Conservation (phyloP, 2,797 vertebrate species). For the Microctenopoma steveboyesi region DNA sequence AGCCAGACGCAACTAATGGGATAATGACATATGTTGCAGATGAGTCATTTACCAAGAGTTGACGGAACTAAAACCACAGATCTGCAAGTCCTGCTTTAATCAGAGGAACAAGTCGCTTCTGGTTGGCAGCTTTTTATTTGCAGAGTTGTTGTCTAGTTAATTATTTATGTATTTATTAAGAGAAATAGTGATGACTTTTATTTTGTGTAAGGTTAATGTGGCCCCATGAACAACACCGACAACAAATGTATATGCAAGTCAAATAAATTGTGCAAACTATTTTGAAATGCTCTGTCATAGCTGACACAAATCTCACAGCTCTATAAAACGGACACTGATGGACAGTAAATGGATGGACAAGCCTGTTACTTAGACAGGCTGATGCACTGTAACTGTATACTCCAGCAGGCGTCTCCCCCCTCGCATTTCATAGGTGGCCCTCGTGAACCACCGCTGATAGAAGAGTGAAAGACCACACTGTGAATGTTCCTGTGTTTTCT, state of each 20-base stretch:
- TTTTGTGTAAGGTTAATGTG: neutral
- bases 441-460: conserved; percentile 5
- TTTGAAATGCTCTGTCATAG: too few species aligned
- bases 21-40: conserved; percentile 50
- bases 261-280: too few species aligned
- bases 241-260: too few species aligned
- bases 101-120: conserved; percentile 35
- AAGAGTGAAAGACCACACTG: conserved; percentile 38
- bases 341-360: neutral
- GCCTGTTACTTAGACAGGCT: neutral
- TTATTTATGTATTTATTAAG: too few species aligned
- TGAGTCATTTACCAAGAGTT: conserved; percentile 63
- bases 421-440: conserved; percentile 23
- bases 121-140: conserved; percentile 41
- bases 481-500: conserved; percentile 16
- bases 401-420: neutral
- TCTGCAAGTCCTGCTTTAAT: conserved; percentile 30
- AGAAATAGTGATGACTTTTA: too few species aligned
- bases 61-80: conserved; percentile 53
- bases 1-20: conserved; percentile 54
- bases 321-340: too few species aligned
- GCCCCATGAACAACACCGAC: neutral
- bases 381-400: conserved; percentile 29
- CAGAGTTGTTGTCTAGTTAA: too few species aligned
- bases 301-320: too few species aligned